These are phyloP conservation scores for Timema podura DNA, from an alignment of 2,888 invertebrate genomes.

Conservation along the genomic window DNA sequence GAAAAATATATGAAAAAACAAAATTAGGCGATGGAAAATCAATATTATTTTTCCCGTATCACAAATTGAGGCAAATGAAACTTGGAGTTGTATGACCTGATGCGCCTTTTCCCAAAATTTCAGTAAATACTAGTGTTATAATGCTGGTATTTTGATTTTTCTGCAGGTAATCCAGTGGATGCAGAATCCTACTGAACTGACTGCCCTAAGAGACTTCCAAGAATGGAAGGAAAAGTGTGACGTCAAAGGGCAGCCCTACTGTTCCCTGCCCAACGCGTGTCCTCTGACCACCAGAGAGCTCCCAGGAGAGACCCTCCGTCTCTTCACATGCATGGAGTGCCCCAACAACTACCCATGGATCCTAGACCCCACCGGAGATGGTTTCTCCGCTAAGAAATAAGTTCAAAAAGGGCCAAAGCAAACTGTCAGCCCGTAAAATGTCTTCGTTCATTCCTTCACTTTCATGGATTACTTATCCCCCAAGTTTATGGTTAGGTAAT, in stretches of 20 bases:
- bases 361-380: conserved; percentile 90
- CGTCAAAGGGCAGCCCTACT: conserved; percentile 89
- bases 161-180: conserved; percentile 89
- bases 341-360: conserved; percentile 95
- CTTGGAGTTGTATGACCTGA: not conserved
- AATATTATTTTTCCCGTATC: too few species aligned
- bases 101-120: not conserved
- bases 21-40: too few species aligned
- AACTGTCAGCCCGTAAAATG: too few species aligned
- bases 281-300: conserved; percentile 84
- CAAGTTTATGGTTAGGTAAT: too few species aligned
- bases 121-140: not conserved
- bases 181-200: conserved; percentile 88
- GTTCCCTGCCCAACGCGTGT: conserved; percentile 88
- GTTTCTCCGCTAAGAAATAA: conserved; percentile 79
- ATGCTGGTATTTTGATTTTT: not conserved
- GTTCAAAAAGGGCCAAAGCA: not conserved
- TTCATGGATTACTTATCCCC: too few species aligned
- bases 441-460: too few species aligned
- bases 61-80: too few species aligned
- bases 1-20: too few species aligned
- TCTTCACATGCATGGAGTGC: conserved; percentile 95
- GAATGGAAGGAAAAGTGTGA: conserved; percentile 96
- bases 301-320: conserved; percentile 85
- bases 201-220: conserved; percentile 82